These are phyloP conservation scores for Lasius fuliginosus DNA, from an alignment of 2,888 invertebrate genomes.

Conservation along the genomic window DNA sequence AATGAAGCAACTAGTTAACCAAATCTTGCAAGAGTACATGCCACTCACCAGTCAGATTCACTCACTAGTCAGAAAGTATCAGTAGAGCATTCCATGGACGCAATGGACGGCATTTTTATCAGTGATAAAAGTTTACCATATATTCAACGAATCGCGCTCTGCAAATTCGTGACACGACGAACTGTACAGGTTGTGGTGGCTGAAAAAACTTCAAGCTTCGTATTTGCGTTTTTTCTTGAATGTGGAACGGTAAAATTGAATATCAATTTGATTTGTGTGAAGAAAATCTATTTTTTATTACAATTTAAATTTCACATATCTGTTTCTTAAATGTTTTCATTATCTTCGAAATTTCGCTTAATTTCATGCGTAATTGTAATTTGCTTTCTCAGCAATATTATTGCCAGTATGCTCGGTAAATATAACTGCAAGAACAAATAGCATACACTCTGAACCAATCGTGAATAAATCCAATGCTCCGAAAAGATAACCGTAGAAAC, in stretches of 20 bases:
- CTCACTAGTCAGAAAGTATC: background rate
- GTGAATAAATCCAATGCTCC: background rate
- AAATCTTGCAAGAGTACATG: conserved; percentile 19
- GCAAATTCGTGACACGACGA: background rate
- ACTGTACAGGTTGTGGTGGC: background rate
- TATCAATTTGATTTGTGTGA: background rate
- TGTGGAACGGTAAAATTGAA: background rate
- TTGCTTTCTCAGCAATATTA: background rate
- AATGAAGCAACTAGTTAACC: background rate
- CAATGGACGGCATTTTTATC: background rate
- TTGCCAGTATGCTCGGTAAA: background rate
- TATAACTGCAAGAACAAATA: conserved; percentile 9
- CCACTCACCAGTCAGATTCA: conserved; percentile 17
- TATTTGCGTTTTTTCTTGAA: conserved; percentile 4
- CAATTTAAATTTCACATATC: background rate
- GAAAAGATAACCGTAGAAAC: background rate
- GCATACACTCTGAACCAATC: background rate
- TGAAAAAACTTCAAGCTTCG: background rate
- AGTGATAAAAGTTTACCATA: conserved; percentile 32
- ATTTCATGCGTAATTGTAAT: background rate
- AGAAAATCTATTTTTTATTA: background rate
- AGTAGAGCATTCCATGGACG: conserved; percentile 15
- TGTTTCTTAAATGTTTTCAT: background rate
- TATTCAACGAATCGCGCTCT: background rate
- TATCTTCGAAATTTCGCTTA: background rate